These are phyloP conservation scores for Epicampocera succincta DNA, from an alignment of 2,888 invertebrate genomes.

Conservation along the genomic window DNA sequence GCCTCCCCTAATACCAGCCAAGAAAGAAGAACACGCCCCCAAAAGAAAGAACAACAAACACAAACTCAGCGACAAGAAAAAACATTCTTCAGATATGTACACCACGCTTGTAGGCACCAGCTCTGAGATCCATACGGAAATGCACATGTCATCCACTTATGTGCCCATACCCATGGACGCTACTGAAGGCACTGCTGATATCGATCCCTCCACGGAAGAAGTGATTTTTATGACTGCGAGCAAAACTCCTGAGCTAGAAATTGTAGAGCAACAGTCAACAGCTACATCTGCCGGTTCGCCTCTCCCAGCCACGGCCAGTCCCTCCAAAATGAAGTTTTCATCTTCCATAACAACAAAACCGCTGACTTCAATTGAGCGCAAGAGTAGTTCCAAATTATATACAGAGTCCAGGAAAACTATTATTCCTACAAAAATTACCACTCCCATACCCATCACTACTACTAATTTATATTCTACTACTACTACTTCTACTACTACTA, in stretches of 20 bases:
- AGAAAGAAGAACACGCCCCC: constrained; percentile 77
- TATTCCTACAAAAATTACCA: constrained; percentile 69
- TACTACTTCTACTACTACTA: constrained; percentile 69
- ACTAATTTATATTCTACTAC: constrained; percentile 69
- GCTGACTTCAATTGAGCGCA: constrained; percentile 20
- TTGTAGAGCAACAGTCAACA: constrained; percentile 32
- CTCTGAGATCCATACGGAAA: constrained; percentile 76
- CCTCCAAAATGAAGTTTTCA: constrained; percentile 32
- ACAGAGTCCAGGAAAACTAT: constrained; percentile 62
- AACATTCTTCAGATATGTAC: constrained; percentile 71
- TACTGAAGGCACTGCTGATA: constrained; percentile 65
- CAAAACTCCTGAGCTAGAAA: constrained; percentile 77
- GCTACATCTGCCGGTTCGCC: neutral
- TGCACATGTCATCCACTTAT: constrained; percentile 76
- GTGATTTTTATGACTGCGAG: constrained; percentile 79
- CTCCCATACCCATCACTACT: constrained; percentile 71
- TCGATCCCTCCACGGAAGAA: constrained; percentile 79
- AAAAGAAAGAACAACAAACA: constrained; percentile 78
- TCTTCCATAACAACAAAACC: constrained; percentile 51
- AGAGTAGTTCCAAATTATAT: constrained; percentile 69
- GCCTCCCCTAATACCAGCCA: constrained; percentile 69
- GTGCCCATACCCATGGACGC: constrained; percentile 78
- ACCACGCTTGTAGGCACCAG: constrained; percentile 78
- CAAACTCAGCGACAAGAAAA: constrained; percentile 73
- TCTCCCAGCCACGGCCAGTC: constrained; percentile 29